Percentiles rank a stretch among this genome's conserved stretches.
phyloP scores from a whole-genome alignment of 2,888 invertebrate genomes.

The Drosophila prostipennis region DNA sequence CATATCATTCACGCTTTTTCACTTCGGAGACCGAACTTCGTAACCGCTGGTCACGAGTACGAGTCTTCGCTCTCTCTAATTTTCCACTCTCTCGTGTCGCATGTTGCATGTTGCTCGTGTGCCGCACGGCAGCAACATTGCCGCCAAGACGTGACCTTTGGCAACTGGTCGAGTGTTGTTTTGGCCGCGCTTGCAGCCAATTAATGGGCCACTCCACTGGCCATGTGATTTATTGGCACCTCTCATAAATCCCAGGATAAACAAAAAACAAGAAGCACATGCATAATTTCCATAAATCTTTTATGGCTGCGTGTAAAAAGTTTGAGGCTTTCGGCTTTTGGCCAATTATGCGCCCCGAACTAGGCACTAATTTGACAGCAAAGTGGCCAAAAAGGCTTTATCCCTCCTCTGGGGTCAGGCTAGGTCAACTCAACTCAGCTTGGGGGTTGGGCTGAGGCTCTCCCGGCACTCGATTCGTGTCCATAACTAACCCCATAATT shows the following conservation, averaged over 20 bases:
- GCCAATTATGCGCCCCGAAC: slow-evolving; percentile 72
- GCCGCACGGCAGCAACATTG: slow-evolving; percentile 48
- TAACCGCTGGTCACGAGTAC: neutral
- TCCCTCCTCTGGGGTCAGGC: slow-evolving; percentile 14
- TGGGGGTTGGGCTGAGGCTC: too few species aligned
- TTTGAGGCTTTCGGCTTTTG: slow-evolving; percentile 34
- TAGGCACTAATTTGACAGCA: slow-evolving; percentile 77
- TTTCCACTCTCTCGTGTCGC: slow-evolving; percentile 1
- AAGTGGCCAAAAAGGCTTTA: slow-evolving; percentile 52
- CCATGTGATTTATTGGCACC: slow-evolving; percentile 68
- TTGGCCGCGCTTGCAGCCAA: slow-evolving; percentile 58
- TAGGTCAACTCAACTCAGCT: neutral
- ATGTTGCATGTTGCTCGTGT: slow-evolving; percentile 23
- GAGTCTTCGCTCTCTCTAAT: neutral
- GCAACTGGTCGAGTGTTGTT: slow-evolving; percentile 66
- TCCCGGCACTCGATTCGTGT: neutral
- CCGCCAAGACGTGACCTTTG: slow-evolving; percentile 71
- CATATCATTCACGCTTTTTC: slow-evolving; percentile 37
- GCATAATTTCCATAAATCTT: slow-evolving; percentile 80
- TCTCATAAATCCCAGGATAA: slow-evolving; percentile 76
- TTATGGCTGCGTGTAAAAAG: slow-evolving; percentile 70
- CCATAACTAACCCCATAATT: slow-evolving; percentile 61
- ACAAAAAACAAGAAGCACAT: slow-evolving; percentile 72
- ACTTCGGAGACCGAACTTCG: slow-evolving; percentile 15
- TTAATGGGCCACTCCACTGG: slow-evolving; percentile 61